A percentile compares a stretch with the other conserved stretches of the same genome.
phyloP scores from a whole-genome alignment of 2,113 vertebrate species.

The Otis tarda region DNA sequence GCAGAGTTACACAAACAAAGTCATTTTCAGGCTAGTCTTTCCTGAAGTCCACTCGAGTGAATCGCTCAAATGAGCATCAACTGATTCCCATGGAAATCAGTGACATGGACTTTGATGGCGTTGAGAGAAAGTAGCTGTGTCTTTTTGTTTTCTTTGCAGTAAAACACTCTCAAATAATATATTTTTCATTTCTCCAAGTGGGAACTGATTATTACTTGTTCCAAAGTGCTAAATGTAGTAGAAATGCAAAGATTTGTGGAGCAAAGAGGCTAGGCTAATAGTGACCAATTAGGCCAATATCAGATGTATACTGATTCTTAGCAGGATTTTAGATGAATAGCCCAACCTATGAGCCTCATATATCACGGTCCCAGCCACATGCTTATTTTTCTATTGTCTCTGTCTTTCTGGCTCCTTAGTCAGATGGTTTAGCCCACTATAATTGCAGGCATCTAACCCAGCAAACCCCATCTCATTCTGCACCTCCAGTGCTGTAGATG shows the following conservation, averaged over 20 bases:
- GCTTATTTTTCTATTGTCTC: neutral
- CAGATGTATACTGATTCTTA: neutral
- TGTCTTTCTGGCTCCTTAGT: neutral
- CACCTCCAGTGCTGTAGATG: neutral
- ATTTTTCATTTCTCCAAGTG: neutral
- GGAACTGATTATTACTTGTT: neutral
- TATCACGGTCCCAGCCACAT: rapidly evolving
- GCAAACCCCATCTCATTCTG: neutral
- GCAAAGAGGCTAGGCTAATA: neutral
- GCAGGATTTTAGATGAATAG: neutral
- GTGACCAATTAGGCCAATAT: neutral
- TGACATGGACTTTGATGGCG: neutral
- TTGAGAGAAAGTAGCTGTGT: neutral
- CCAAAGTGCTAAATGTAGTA: neutral
- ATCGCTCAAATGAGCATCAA: neutral
- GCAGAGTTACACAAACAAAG: neutral
- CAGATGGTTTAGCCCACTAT: neutral
- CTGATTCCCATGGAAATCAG: neutral
- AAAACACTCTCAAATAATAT: neutral
- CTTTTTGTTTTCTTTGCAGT: neutral
- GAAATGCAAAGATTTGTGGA: neutral
- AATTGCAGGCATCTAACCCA: neutral
- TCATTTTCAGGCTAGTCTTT: neutral
- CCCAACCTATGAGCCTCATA: neutral
- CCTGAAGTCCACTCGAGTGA: neutral